A percentile compares a stretch with the other conserved stretches of the same genome.
These are phyloP conservation scores for Cavia aperea DNA, from an alignment of 2,113 vertebrate genomes.

Conservation along the genomic window DNA sequence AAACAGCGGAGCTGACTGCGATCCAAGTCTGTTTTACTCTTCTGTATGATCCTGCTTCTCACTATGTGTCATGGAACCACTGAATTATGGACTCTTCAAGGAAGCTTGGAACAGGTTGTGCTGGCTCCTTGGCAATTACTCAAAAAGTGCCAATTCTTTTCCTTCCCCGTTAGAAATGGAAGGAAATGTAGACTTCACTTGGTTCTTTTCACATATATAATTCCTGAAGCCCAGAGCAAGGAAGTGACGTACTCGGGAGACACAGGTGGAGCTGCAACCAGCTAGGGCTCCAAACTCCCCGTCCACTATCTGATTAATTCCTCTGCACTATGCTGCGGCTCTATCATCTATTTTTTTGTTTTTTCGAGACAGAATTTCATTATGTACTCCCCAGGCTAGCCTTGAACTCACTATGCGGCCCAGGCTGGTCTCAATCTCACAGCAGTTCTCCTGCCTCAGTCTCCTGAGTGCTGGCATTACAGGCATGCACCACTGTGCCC, in stretches of 20 bases:
- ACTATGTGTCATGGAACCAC: not conserved
- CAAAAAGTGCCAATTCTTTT: not conserved
- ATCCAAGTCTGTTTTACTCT: not conserved
- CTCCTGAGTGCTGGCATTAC: not conserved
- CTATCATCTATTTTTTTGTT: not conserved
- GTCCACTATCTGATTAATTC: not conserved
- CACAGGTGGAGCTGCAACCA: not conserved
- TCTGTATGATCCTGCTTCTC: not conserved
- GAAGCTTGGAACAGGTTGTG: not conserved
- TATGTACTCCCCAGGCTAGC: not conserved
- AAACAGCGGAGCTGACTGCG: conserved; percentile 8
- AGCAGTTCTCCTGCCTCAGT: not conserved
- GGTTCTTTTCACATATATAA: not conserved
- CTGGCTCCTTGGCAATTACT: not conserved
- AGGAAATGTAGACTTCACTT: not conserved
- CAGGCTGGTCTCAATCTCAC: not conserved
- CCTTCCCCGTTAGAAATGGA: not conserved
- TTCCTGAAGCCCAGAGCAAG: not conserved
- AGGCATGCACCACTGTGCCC: no score
- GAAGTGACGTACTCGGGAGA: not conserved
- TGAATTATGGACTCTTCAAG: not conserved
- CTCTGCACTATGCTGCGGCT: not conserved
- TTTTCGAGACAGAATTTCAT: not conserved
- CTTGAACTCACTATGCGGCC: not conserved
- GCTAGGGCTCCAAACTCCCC: not conserved